These are phyloP conservation scores for Eulithis testata DNA, from an alignment of 2,888 invertebrate species.

Conservation along the genomic window DNA sequence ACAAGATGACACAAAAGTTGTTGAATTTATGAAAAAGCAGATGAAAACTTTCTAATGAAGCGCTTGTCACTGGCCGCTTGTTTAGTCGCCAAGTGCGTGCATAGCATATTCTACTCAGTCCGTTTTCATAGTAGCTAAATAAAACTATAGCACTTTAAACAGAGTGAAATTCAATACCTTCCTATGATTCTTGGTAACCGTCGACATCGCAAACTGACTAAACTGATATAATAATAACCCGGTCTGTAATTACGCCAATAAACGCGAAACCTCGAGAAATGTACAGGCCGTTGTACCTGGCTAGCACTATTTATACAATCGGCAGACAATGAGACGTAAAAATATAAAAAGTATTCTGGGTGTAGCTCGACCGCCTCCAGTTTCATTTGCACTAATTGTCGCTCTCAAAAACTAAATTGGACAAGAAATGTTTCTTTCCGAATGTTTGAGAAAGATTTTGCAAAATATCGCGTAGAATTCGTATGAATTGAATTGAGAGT, in stretches of 20 bases:
- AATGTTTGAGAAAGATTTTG: background rate
- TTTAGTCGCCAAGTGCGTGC: too few species aligned
- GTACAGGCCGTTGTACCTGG: constrained; percentile 29
- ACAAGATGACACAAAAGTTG: too few species aligned
- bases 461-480: too few species aligned
- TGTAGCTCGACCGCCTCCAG: constrained; percentile 25
- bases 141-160: background rate
- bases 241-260: constrained; percentile 24
- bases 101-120: background rate
- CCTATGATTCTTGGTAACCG: constrained; percentile 11
- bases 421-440: constrained; percentile 10
- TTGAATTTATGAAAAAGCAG: too few species aligned
- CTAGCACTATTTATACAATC: constrained; percentile 38
- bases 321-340: constrained; percentile 37
- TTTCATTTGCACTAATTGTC: constrained; percentile 37
- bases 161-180: background rate
- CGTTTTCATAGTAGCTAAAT: background rate
- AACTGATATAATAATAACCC: constrained; percentile 13
- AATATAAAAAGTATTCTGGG: constrained; percentile 35
- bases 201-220: background rate
- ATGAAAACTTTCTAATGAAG: too few species aligned
- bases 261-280: constrained; percentile 15
- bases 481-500: too few species aligned
- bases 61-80: too few species aligned
- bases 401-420: constrained; percentile 28